Percentiles rank a stretch among this genome's conserved stretches.
These are phyloP conservation scores for Sternarchorhynchus goeldii DNA, from an alignment of 2,797 vertebrate genomes.

Conservation along the genomic window DNA sequence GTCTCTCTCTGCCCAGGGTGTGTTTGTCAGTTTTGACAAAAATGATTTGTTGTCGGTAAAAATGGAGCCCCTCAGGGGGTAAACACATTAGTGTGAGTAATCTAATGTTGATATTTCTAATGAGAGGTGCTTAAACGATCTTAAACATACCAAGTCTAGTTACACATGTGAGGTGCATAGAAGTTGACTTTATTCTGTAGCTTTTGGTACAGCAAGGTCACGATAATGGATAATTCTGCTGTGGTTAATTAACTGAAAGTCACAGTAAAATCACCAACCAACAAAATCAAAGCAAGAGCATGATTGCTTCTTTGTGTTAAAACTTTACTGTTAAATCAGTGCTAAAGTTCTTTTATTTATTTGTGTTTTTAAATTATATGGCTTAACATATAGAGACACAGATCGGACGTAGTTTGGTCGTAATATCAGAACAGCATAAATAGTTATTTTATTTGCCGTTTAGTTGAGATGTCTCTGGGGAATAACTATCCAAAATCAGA, in stretches of 20 bases:
- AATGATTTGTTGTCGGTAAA: slow-evolving; percentile 75
- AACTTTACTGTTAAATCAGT: not conserved
- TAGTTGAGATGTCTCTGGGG: slow-evolving; percentile 22
- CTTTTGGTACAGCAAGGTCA: slow-evolving; percentile 56
- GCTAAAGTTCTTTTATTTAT: not conserved
- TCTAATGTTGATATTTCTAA: slow-evolving; percentile 78
- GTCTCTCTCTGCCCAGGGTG: slow-evolving; percentile 59
- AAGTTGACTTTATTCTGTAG: slow-evolving; percentile 48
- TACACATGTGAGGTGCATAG: slow-evolving; percentile 48
- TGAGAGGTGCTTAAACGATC: slow-evolving; percentile 70
- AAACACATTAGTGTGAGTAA: slow-evolving; percentile 74
- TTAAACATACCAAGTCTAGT: slow-evolving; percentile 69
- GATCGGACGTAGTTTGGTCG: slow-evolving; percentile 9
- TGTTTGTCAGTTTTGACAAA: slow-evolving; percentile 72
- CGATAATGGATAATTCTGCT: slow-evolving; percentile 44
- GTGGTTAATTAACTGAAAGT: slow-evolving; percentile 49
- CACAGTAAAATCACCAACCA: slow-evolving; percentile 32
- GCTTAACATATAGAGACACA: not conserved
- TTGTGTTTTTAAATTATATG: not conserved
- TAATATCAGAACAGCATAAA: slow-evolving; percentile 34
- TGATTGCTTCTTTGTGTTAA: not conserved
- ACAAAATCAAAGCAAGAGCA: slow-evolving; percentile 7
- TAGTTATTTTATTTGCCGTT: slow-evolving; percentile 32
- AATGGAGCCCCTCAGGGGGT: slow-evolving; percentile 64
- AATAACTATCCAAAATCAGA: slow-evolving; percentile 39